A percentile compares a stretch with the other conserved stretches of the same genome.
Evolutionary conservation across 2,888 invertebrate genomes (phyloP).

Genomic region (Heliconius erato): DNA sequence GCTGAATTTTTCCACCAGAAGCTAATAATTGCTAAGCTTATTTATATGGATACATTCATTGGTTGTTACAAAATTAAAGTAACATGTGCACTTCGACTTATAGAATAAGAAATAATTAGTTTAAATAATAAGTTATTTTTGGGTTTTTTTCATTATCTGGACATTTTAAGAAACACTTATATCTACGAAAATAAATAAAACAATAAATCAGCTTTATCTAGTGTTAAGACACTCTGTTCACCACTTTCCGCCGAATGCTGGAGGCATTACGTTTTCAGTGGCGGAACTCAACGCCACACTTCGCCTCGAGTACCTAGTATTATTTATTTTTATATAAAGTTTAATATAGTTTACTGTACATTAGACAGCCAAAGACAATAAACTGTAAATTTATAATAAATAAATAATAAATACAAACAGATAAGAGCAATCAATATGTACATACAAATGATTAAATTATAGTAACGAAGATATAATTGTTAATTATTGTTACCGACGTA

Average conservation of each 20-base stretch:
- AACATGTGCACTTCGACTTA: neutral
- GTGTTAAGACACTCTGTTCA: too few species aligned
- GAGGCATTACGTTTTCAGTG: too few species aligned
- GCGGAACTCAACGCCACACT: too few species aligned
- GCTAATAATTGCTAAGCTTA: neutral
- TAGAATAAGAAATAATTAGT: too few species aligned
- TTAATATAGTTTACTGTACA: neutral
- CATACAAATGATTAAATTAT: conserved; percentile 6
- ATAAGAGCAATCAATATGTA: conserved; percentile 1
- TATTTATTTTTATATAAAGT: neutral
- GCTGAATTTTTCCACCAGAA: neutral
- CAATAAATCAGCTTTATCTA: too few species aligned
- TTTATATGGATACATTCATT: neutral
- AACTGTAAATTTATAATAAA: neutral
- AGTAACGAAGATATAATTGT: conserved; percentile 14
- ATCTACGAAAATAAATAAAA: too few species aligned
- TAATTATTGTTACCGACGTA: conserved; percentile 24
- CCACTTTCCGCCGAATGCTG: too few species aligned
- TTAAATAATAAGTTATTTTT: too few species aligned
- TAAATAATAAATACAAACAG: neutral
- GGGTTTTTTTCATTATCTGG: too few species aligned
- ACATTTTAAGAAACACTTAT: too few species aligned
- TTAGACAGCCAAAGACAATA: neutral
- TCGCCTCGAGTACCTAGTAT: too few species aligned
- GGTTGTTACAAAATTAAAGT: neutral